Evolutionary conservation across 2,888 invertebrate species (phyloP), one percentile per base, ranked within the genome.

Genomic region (Cataglyphis altisquamis): DNA sequence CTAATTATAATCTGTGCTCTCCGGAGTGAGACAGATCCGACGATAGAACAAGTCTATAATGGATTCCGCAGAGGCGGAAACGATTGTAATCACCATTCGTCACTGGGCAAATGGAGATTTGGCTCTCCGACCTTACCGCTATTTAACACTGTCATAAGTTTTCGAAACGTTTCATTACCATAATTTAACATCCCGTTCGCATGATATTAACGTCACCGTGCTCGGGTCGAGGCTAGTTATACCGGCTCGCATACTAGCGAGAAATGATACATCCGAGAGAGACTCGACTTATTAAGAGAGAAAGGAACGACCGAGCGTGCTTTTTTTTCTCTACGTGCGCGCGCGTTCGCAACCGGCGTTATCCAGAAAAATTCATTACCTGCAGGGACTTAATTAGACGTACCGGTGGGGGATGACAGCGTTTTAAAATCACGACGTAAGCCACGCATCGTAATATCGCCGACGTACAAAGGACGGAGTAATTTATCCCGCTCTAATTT

Each of bases 181-280:
- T 92, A 92, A 92, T 91, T 89, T 88, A 89, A 87, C 88, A 85
- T 90, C 86, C 88, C 87, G 84, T 91, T 91, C 91, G 86, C 88
- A 78, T 84, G 81, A 83, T 86, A 90, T 90, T 89, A 89, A 83
- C 64, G 83, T 21, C 83, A 67, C 67, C 75, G 82, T 64, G 81
- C 82, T 74, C 72, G 60, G 83, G 84, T 80, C 82, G 86, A 83
- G 80, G 84, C 84, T 77, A 81, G 83, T 90, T 88, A 52, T 52
- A 87, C 68, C 83, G 86, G 73, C 41, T 60, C 70, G 18, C 45
- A 10, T 48, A 63, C 73, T 57, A 55, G 73, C 52, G 81, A 52
- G 83, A 87, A 75, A 75, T 81, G 84, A 86, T 87, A 52, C 81
- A 83, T 45, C 32, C 64, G 57, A 73, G 63, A 73, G 70, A 77